Base-by-base conservation (phyloP, 2,888 invertebrate species). In the Hirtodrosophila trivittata region DNA sequence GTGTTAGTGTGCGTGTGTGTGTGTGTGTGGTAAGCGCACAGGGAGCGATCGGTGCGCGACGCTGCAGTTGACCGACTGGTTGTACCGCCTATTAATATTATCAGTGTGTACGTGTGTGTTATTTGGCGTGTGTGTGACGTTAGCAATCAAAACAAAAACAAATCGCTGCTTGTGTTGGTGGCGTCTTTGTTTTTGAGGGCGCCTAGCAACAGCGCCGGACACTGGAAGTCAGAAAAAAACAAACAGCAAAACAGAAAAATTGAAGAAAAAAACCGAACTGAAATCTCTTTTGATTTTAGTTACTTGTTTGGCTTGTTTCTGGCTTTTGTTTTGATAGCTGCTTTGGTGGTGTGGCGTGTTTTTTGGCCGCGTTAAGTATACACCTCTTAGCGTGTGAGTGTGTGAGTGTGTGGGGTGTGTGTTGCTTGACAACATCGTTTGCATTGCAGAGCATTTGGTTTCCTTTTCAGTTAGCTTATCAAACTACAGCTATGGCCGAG, bases 271-370 rank as follows among this genome's bases (percentile, higher is more conserved):
- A 47, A 32, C 10, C 21, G 28, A 33, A 41, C 18, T 21, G 9
- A 65, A 63, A 50, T 75, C 51, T 75, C 60, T 67, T 50, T 64
- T 49, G 46, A 46, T 63, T 68, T 54, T 62, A 33, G 57, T 49
- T 49, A 72, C 69, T 76, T 76, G 73, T 66, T 75, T 76, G 69
- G 69, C 68, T 73, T 75, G 66, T 58, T 70, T 56, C 67, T 66
- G 47, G 45, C 70, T 78, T 80, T 83, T 82, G 80, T 80, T 85
- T 81, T 81, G 75, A 51, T 78, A 57, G 69, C 62, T 14, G 47
- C 58, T 45, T 65, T 52, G 18, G 10, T 14, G 54, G 59, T 57
- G 67, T 77, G 77, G 83, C 77, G 72, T 83, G 80, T 78, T 78
- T 63, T 7, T 43, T 50, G 28, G 56, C 49, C 42, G 35, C 13